Conservation (phyloP, 2,888 invertebrate genomes). For the Aspidiotus rigidus region DNA sequence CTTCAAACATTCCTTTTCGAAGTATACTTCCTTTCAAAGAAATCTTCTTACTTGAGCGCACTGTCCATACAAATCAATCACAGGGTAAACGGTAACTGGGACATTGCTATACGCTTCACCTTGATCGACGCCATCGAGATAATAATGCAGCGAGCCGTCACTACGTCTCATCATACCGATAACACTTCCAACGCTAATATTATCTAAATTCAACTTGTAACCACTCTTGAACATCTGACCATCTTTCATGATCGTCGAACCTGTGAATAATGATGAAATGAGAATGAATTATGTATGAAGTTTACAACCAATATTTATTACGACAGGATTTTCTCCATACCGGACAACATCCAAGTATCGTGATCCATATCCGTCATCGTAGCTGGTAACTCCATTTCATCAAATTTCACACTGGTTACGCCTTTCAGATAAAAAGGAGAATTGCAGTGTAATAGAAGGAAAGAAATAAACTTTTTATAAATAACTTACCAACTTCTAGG, state of each 20-base stretch:
- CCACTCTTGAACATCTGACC: constrained; percentile 75
- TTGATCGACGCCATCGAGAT: constrained; percentile 75
- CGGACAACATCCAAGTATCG: constrained; percentile 83
- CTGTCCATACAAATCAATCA: constrained; percentile 89
- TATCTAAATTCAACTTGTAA: constrained; percentile 77
- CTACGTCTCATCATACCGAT: constrained; percentile 73
- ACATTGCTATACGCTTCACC: constrained; percentile 73
- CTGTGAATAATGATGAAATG: constrained; percentile 41
- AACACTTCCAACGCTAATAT: constrained; percentile 60
- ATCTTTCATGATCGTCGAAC: constrained; percentile 84
- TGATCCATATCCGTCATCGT: constrained; percentile 86
- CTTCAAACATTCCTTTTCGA: background rate
- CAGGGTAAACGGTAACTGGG: constrained; percentile 75
- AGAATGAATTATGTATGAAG: too few species aligned
- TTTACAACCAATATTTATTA: too few species aligned
- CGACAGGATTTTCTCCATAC: constrained; percentile 10
- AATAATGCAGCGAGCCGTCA: constrained; percentile 76
- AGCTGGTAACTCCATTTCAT: constrained; percentile 75
- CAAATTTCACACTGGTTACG: constrained; percentile 79
- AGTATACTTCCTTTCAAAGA: too few species aligned
- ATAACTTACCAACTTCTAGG: constrained; percentile 65
- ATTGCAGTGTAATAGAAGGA: background rate
- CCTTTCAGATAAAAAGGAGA: constrained; percentile 44
- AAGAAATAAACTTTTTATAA: background rate
- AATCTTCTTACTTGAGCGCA: constrained; percentile 67